phyloP scores from a whole-genome alignment of 35 echinoderm and acorn worm genomes.

The Anneissia japonica region DNA sequence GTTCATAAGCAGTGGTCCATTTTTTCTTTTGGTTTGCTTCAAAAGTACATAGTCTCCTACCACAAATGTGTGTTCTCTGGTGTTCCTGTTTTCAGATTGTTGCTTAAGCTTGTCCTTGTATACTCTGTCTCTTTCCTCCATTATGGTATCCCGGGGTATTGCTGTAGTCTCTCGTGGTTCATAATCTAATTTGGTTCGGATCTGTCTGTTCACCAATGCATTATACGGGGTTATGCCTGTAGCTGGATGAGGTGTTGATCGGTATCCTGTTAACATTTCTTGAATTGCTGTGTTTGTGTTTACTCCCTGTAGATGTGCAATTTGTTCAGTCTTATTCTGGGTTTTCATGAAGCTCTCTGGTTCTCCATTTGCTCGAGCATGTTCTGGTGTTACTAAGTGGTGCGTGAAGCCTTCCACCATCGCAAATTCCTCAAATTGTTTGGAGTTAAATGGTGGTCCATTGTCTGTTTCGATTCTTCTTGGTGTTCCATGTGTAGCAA shows the following conservation, averaged over 20 bases:
- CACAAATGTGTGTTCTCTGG: constrained; percentile 31
- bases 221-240: constrained; percentile 37
- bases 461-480: constrained; percentile 44
- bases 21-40: constrained; percentile 44
- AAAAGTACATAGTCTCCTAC: constrained; percentile 51
- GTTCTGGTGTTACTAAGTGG: constrained; percentile 32
- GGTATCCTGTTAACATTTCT: constrained; percentile 59
- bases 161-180: neutral
- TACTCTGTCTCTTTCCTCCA: constrained; percentile 28
- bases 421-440: constrained; percentile 49
- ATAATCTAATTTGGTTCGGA: constrained; percentile 48
- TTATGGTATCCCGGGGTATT: neutral
- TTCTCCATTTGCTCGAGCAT: constrained; percentile 53
- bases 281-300: constrained; percentile 17
- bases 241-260: constrained; percentile 50
- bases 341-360: constrained; percentile 55
- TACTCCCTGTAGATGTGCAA: constrained; percentile 21
- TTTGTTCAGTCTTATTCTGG: constrained; percentile 44
- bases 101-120: constrained; percentile 41
- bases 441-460: constrained; percentile 53
- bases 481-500: constrained; percentile 51
- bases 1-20: constrained; percentile 54
- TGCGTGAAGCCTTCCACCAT: constrained; percentile 42
- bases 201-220: constrained; percentile 40
- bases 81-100: constrained; percentile 45